These are phyloP conservation scores for Apotomis turbidana DNA, from an alignment of 2,888 invertebrate species.

Conservation along the genomic window DNA sequence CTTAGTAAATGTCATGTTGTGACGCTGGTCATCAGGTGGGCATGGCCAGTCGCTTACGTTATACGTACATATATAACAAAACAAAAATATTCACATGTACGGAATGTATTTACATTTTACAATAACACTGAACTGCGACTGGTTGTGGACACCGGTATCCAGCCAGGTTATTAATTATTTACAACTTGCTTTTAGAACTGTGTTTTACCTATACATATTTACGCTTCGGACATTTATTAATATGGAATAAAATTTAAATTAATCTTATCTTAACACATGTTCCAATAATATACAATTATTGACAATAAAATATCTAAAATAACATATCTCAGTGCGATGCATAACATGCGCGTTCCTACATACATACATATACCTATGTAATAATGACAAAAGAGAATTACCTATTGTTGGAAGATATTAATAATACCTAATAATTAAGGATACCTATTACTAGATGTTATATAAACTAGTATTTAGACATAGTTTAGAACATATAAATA, in stretches of 20 bases:
- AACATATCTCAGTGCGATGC: no score
- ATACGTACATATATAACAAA: neutral
- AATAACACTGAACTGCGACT: constrained; percentile 1
- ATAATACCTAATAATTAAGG: no score
- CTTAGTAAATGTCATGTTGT: neutral
- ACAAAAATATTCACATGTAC: neutral
- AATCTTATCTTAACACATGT: neutral
- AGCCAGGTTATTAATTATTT: constrained; percentile 6
- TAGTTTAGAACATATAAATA: no score
- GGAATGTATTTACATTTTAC: neutral
- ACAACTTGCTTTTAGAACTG: neutral
- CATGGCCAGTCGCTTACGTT: neutral
- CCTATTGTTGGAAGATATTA: no score
- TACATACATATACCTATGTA: no score
- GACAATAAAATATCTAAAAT: no score
- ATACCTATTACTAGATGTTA: no score
- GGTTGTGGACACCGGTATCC: constrained; percentile 2
- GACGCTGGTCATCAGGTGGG: neutral
- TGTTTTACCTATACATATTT: neutral
- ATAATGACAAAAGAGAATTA: no score
- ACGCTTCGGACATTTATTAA: neutral
- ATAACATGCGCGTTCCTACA: no score
- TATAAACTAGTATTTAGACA: no score
- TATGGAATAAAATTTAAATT: neutral
- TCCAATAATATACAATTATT: no score